Conservation (phyloP, 2,113 vertebrate genomes). For the Oncorhynchus nerka region DNA sequence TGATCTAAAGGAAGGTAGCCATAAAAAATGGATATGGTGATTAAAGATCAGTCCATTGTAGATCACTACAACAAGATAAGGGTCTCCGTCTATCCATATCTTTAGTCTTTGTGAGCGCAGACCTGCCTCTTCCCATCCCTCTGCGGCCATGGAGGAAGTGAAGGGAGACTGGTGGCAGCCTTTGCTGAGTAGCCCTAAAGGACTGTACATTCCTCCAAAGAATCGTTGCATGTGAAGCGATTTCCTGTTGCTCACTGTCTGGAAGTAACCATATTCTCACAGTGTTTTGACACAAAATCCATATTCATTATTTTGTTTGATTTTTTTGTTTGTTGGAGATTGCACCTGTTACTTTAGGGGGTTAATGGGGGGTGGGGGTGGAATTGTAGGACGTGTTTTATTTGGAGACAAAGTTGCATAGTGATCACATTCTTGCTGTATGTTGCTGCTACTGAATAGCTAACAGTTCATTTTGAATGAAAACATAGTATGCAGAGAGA, state of each 20-base stretch:
- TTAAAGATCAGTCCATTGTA: slow-evolving; percentile 35
- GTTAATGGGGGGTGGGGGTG: slow-evolving; percentile 6
- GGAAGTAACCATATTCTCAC: slow-evolving; percentile 79
- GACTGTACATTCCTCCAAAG: slow-evolving; percentile 77
- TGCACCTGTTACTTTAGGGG: slow-evolving; percentile 72
- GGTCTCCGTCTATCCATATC: slow-evolving; percentile 40
- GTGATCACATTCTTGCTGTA: neutral
- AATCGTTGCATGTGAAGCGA: slow-evolving; percentile 86
- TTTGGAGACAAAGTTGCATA: slow-evolving; percentile 6
- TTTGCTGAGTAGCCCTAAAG: slow-evolving; percentile 63
- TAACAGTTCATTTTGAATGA: neutral
- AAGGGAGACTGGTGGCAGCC: slow-evolving; percentile 55
- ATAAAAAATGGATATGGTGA: slow-evolving; percentile 14
- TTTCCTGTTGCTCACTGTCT: slow-evolving; percentile 81
- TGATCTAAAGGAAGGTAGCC: slow-evolving; percentile 35
- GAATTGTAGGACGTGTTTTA: slow-evolving; percentile 28
- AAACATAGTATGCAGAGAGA: neutral
- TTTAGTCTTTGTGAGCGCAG: slow-evolving; percentile 16
- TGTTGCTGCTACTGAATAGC: neutral
- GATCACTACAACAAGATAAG: slow-evolving; percentile 41
- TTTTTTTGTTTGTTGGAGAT: neutral
- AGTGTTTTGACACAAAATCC: slow-evolving; percentile 71
- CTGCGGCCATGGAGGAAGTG: slow-evolving; percentile 72
- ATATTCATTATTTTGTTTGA: slow-evolving; percentile 5
- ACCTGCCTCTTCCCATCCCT: slow-evolving; percentile 60